phyloP scores from a whole-genome alignment of 2,113 vertebrate species.

The Bucco capensis region DNA sequence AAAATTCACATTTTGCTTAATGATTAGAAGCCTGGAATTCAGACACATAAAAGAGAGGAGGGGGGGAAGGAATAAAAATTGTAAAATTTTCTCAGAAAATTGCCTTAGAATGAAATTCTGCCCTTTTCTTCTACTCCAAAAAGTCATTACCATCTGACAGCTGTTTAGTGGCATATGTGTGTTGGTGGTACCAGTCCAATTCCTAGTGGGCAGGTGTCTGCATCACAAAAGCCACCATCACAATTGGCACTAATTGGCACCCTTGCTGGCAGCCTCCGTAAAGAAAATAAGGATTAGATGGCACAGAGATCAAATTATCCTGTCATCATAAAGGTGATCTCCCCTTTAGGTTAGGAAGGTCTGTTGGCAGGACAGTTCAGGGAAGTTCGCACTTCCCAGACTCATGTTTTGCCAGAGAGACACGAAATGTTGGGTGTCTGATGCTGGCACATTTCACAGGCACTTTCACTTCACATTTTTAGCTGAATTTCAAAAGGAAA shows the following conservation, averaged over 20 bases:
- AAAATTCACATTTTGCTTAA: neutral
- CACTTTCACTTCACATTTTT: neutral
- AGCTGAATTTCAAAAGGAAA: neutral
- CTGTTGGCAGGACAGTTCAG: constrained; percentile 10
- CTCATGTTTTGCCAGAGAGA: fast-evolving
- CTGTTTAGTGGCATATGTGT: constrained; percentile 70
- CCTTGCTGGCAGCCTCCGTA: constrained; percentile 44
- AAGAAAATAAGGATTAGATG: constrained; percentile 65
- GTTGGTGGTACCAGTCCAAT: constrained; percentile 71
- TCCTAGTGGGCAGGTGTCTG: constrained; percentile 72
- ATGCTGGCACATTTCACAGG: neutral
- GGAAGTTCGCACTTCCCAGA: constrained; percentile 30
- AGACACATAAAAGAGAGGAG: neutral
- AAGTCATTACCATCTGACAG: constrained; percentile 72
- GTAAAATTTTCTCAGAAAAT: constrained; percentile 44
- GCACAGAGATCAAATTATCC: constrained; percentile 63
- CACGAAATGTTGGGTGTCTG: neutral
- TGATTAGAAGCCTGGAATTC: neutral
- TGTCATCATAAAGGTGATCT: constrained; percentile 62
- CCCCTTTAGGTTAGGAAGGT: constrained; percentile 28
- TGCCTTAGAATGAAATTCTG: constrained; percentile 57
- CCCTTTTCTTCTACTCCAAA: constrained; percentile 56
- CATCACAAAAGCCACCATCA: constrained; percentile 70
- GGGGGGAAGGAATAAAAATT: neutral
- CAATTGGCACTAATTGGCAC: constrained; percentile 71